Percentiles rank a stretch among this genome's conserved stretches.
Conservation (phyloP, 37 sponge, comb jelly and placozoan species). For the Beroe forskalii region DNA sequence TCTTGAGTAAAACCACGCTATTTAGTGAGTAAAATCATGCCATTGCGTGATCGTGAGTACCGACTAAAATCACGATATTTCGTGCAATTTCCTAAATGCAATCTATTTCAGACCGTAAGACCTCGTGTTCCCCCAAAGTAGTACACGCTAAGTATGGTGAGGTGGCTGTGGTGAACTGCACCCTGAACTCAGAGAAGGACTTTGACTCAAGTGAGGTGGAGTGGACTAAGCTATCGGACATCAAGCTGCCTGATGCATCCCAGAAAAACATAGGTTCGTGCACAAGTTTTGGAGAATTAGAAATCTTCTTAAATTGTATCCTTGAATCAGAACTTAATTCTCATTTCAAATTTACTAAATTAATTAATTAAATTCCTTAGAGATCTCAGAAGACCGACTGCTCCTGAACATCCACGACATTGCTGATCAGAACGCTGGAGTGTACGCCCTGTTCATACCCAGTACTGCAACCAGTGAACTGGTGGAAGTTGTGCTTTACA, state of each 20-base stretch:
- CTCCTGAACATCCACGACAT: slow-evolving; percentile 55
- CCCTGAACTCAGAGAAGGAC: slow-evolving; percentile 58
- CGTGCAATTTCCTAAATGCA: too few relatives aligned
- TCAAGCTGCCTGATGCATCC: slow-evolving; percentile 10
- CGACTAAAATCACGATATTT: too few relatives aligned
- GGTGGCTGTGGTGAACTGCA: slow-evolving; percentile 56
- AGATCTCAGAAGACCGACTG: slow-evolving; percentile 24
- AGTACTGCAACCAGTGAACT: slow-evolving; percentile 43
- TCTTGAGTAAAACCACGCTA: too few relatives aligned
- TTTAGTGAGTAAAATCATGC: too few relatives aligned
- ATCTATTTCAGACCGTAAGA: too few relatives aligned
- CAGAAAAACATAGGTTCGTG: not conserved
- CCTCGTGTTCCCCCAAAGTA: slow-evolving; percentile 16
- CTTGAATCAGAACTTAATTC: too few relatives aligned
- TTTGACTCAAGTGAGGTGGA: slow-evolving; percentile 52
- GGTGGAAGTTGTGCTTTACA: slow-evolving; percentile 47
- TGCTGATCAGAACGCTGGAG: slow-evolving; percentile 58
- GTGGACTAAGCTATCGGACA: slow-evolving; percentile 5
- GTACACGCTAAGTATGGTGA: slow-evolving; percentile 62
- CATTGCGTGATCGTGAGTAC: too few relatives aligned
- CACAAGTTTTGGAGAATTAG: too few relatives aligned
- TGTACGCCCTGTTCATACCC: slow-evolving; percentile 38
- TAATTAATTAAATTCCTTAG: too few relatives aligned
- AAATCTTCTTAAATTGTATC: too few relatives aligned
- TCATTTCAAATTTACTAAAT: too few relatives aligned